These are phyloP conservation scores for Nasua narica DNA, from an alignment of 2,797 vertebrate species.

Conservation along the genomic window DNA sequence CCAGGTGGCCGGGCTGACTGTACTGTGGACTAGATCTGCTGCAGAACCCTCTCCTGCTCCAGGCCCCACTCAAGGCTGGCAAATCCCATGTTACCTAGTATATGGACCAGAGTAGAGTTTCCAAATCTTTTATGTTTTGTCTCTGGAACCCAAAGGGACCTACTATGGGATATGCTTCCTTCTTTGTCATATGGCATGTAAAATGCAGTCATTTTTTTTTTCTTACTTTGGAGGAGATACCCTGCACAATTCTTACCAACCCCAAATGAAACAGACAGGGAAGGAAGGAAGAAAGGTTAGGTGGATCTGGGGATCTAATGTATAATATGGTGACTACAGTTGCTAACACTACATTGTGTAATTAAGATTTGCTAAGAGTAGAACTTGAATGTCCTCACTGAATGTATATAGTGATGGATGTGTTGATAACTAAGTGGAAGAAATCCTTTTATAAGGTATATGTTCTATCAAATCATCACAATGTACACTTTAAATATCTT, in stretches of 20 bases:
- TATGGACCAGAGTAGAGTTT: neutral
- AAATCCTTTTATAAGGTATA: neutral
- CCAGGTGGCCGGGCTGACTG: neutral
- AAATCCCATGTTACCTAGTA: neutral
- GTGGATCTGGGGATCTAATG: neutral
- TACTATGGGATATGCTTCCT: neutral
- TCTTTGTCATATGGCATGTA: neutral
- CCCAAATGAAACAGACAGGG: neutral
- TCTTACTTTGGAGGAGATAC: neutral
- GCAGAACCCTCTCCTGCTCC: neutral
- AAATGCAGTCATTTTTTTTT: neutral
- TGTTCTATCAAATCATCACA: neutral
- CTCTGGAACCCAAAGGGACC: neutral
- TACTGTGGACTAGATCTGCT: neutral
- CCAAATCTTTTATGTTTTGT: neutral
- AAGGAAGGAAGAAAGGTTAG: neutral
- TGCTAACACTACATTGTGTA: neutral
- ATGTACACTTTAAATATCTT: neutral
- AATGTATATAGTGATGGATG: neutral
- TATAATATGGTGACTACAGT: neutral
- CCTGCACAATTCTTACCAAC: neutral
- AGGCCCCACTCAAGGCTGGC: neutral
- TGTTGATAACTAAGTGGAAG: neutral
- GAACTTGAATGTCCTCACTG: neutral
- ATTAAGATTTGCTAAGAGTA: neutral